Evolutionary conservation across 2,888 invertebrate genomes (phyloP).

Genomic region (Lochmaea capreae): DNA sequence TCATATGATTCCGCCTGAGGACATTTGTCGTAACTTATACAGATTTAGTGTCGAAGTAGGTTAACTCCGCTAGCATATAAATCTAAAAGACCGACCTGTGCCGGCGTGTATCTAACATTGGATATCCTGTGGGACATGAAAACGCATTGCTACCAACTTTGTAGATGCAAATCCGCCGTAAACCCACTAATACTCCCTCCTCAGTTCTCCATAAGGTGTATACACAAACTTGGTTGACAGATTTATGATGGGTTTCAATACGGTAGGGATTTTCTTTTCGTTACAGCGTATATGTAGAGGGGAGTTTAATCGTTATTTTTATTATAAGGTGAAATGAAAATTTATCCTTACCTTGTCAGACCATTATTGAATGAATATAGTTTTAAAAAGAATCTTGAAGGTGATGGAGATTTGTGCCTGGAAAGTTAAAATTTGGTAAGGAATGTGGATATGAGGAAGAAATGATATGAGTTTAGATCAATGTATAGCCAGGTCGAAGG

Average conservation of each 20-base stretch:
- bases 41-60: conserved; percentile 19
- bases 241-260: conserved; percentile 61
- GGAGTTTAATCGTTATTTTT: background rate
- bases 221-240: conserved; percentile 59
- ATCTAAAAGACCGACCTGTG: conserved; percentile 51
- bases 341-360: background rate
- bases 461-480: too few relatives aligned
- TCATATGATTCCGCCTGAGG: conserved; percentile 7
- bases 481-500: too few relatives aligned
- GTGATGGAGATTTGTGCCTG: too few relatives aligned
- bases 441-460: too few relatives aligned
- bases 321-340: background rate
- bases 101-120: conserved; percentile 56
- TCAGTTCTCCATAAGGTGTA: conserved; percentile 55
- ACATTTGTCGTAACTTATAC: conserved; percentile 14
- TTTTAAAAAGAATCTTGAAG: background rate
- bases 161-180: conserved; percentile 63
- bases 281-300: background rate
- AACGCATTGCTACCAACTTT: conserved; percentile 61
- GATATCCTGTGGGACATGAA: conserved; percentile 57
- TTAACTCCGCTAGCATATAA: conserved; percentile 49
- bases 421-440: too few relatives aligned
- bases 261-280: conserved; percentile 43
- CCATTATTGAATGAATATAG: background rate
- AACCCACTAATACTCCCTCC: conserved; percentile 62